Percentiles rank a stretch among this genome's conserved stretches.
Evolutionary conservation across 2,113 vertebrate genomes (phyloP).

Genomic region (Trematocara stigmaticum): DNA sequence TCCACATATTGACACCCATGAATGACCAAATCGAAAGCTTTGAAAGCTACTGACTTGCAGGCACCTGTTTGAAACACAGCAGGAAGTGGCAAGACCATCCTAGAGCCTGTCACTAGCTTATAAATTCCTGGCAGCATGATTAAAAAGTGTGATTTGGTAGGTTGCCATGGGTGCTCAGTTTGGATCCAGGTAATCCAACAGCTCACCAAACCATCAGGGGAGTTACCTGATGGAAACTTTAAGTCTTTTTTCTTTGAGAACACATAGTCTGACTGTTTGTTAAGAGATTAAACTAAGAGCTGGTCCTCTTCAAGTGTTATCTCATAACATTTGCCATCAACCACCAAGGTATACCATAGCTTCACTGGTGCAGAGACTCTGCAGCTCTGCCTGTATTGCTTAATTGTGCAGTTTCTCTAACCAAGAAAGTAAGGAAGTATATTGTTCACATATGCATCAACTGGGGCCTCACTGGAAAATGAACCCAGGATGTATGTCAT

Average conservation of each 20-base stretch:
- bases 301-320: background rate
- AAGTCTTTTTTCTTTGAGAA: background rate
- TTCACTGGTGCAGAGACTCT: background rate
- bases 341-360: background rate
- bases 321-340: background rate
- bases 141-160: background rate
- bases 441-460: background rate
- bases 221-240: background rate
- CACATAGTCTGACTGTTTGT: background rate
- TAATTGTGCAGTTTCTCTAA: background rate
- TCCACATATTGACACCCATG: fast-evolving
- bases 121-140: background rate
- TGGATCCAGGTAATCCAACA: background rate
- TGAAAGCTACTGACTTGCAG: background rate
- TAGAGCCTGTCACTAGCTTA: background rate
- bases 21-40: background rate
- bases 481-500: background rate
- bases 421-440: background rate
- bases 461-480: background rate
- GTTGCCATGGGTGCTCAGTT: background rate
- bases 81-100: background rate
- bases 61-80: background rate
- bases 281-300: background rate
- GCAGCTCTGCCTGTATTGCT: background rate
- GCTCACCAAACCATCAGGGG: background rate